Evolutionary conservation across 2,888 invertebrate genomes (phyloP).

Genomic region (Carcina quercana): DNA sequence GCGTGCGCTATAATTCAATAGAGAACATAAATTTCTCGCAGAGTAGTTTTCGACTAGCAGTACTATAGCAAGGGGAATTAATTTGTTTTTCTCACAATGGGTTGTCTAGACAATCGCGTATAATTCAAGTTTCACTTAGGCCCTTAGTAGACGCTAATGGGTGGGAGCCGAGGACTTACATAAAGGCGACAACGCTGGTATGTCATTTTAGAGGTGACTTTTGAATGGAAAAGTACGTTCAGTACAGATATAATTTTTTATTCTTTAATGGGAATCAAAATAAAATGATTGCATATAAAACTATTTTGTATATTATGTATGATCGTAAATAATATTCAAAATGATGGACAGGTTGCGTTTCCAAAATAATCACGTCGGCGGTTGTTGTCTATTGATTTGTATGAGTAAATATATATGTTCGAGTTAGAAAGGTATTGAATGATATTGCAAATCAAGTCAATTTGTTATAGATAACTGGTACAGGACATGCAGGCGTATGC

Average conservation of each 20-base stretch:
- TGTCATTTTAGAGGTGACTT: constrained; percentile 35
- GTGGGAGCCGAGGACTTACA: constrained; percentile 36
- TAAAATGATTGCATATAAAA: neutral
- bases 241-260: neutral
- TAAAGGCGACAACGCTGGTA: constrained; percentile 35
- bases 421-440: too few species aligned
- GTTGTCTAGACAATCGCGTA: constrained; percentile 67
- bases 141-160: constrained; percentile 56
- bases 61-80: constrained; percentile 61
- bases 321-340: too few species aligned
- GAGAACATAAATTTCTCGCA: constrained; percentile 55
- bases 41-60: constrained; percentile 55
- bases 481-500: too few species aligned
- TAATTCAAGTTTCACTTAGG: constrained; percentile 71
- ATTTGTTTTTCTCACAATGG: constrained; percentile 73
- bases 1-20: constrained; percentile 53
- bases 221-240: too few species aligned
- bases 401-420: too few species aligned
- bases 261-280: neutral
- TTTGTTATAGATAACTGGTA: too few species aligned
- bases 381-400: too few species aligned
- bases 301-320: too few species aligned
- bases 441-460: too few species aligned
- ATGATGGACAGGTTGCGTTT: too few species aligned
- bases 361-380: too few species aligned